Conservation (phyloP, 37 sponge, comb jelly and placozoan genomes). For the Corticium candelabrum region DNA sequence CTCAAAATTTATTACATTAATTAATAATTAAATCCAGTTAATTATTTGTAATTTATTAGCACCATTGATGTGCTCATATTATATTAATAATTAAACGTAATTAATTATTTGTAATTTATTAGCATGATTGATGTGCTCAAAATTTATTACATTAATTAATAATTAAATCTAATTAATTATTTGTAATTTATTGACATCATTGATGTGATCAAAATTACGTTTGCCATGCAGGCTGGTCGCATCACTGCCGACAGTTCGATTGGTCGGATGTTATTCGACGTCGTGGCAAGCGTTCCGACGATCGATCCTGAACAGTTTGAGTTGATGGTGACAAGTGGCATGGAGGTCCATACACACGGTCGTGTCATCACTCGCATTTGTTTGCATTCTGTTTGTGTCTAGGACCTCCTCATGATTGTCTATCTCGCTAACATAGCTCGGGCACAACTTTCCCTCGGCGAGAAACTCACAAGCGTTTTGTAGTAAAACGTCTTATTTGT, state of each 20-base stretch:
- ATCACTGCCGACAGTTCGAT: constrained; percentile 33
- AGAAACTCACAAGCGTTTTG: constrained; percentile 35
- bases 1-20: too few species aligned
- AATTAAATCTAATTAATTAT: too few species aligned
- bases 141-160: too few species aligned
- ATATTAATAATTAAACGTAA: too few species aligned
- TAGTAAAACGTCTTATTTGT: too few species aligned
- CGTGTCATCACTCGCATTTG: not conserved
- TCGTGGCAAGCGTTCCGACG: constrained; percentile 50
- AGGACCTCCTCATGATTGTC: constrained; percentile 78
- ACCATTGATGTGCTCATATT: too few species aligned
- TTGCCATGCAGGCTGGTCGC: constrained; percentile 50
- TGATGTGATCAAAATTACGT: too few species aligned
- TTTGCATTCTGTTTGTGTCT: not conserved
- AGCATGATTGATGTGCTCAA: too few species aligned
- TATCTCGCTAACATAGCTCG: constrained; percentile 62
- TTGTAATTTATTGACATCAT: too few species aligned
- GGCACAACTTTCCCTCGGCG: constrained; percentile 66
- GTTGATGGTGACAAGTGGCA: constrained; percentile 52
- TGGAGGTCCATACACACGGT: constrained; percentile 42
- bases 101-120: too few species aligned
- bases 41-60: too few species aligned
- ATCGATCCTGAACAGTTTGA: constrained; percentile 56
- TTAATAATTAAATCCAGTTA: too few species aligned
- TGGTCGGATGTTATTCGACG: constrained; percentile 60